These are phyloP conservation scores for Pantherophis guttatus DNA, from an alignment of 2,113 vertebrate genomes.

Conservation along the genomic window DNA sequence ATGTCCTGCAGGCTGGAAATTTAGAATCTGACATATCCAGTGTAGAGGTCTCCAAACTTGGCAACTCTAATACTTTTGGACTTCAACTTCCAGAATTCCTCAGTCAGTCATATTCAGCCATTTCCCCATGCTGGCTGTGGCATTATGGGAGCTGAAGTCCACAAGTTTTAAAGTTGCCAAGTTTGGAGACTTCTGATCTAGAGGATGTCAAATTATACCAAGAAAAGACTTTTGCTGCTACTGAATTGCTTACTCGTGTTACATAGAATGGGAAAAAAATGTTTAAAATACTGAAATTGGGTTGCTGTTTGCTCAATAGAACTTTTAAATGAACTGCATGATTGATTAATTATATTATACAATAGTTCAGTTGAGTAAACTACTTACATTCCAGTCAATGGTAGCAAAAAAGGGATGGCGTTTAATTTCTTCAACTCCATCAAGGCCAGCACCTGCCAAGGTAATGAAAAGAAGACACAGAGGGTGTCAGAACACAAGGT, in stretches of 20 bases:
- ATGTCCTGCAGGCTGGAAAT: background rate
- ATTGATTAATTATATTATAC: background rate
- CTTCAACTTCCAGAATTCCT: background rate
- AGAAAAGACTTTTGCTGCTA: background rate
- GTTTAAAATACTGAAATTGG: background rate
- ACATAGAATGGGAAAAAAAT: no score
- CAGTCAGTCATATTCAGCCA: background rate
- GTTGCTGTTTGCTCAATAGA: background rate
- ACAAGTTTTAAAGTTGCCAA: background rate
- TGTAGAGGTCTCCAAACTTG: no score
- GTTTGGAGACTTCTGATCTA: background rate
- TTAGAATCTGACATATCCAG: background rate
- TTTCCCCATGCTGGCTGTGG: background rate
- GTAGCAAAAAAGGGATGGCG: conserved; percentile 89
- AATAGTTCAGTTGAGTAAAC: accelerated
- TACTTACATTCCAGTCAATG: conserved; percentile 93
- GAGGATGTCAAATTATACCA: background rate
- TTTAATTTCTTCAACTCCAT: conserved; percentile 95
- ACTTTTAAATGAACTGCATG: background rate
- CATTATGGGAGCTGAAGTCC: background rate
- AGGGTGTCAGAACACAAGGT: background rate
- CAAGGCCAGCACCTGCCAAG: conserved; percentile 84
- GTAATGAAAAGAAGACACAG: conserved; percentile 9
- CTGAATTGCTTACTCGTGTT: background rate
- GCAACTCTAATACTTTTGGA: no score